These are phyloP conservation scores for Elgaria multicarinata DNA, from an alignment of 2,113 vertebrate genomes.

Conservation along the genomic window DNA sequence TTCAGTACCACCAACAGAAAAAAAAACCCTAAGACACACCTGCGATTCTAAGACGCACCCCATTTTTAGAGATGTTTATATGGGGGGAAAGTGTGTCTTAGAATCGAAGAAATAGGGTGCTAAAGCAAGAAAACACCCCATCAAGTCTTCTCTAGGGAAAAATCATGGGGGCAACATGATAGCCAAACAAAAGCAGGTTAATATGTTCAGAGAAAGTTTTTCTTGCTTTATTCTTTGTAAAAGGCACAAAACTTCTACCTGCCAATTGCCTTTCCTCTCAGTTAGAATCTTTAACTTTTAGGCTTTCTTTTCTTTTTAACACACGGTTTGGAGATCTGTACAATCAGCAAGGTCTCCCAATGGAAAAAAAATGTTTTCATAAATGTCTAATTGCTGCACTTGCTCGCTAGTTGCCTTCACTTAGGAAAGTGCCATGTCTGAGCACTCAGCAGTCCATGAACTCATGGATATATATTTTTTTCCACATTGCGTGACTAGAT, in stretches of 20 bases:
- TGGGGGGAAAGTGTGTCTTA: too few species aligned
- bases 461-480: constrained; percentile 26
- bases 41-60: too few species aligned
- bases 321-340: constrained; percentile 19
- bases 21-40: too few species aligned
- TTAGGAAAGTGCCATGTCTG: constrained; percentile 46
- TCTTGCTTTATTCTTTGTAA: constrained; percentile 3
- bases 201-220: background rate
- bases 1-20: too few species aligned
- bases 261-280: background rate
- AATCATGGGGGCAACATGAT: background rate
- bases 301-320: constrained; percentile 27
- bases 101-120: too few species aligned
- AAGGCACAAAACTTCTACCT: background rate
- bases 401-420: constrained; percentile 34
- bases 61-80: too few species aligned
- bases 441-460: constrained; percentile 57
- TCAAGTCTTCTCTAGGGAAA: background rate
- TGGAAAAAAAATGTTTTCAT: constrained; percentile 60
- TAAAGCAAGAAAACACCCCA: background rate
- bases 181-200: background rate
- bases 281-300: background rate
- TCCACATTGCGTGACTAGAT: constrained; percentile 49
- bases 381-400: constrained; percentile 64
- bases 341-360: constrained; percentile 10